Evolutionary conservation across 2,797 vertebrate genomes (phyloP), one percentile per base, ranked within the genome.

Genomic region (Ambastaia sidthimunki): DNA sequence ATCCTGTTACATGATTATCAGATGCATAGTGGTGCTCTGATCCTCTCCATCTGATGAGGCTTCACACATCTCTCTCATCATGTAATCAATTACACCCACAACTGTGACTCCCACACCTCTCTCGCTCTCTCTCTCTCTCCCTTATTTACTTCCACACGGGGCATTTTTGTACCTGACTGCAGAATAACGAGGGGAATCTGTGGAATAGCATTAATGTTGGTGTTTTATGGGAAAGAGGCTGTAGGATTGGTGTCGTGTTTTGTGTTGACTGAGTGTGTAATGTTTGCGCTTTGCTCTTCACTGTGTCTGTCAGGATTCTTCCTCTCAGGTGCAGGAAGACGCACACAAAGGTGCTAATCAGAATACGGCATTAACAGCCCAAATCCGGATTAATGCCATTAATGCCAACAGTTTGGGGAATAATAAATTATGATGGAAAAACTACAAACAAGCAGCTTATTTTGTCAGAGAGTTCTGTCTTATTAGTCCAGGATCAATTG

Each of bases 131-230:
- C 34, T 37, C 34, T 37, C 34, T 37, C 11, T 67, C 60, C 80
- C 81, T 25, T 84, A 44, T 44, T 44, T 44, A 11, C 9, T 73
- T 81, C 78, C 82, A 81, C 67, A 54, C 65, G 78, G 71, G 11
- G 44, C 54, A 74, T 78, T 76, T 69, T 78, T 50, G 55, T 52
- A 65, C 62, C 48, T 60, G 63, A 78, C 79, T 59, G 16, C 81
- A 70, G 82, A 81, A 83, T 83, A 88, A 82, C 31, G 44, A 78
- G 80, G 75, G 76, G 74, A 80, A 83, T 84, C 87, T 77, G 74
- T 83, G 78, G 85, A 87, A 86, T 86, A 81, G 44, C 81, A 82
- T 90, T 87, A 86, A 78, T 15, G 13, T 60, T 79, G 63, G 81
- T 23, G 68, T 82, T 84, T 74, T 69, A 76, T 68, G 74, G 80